Conservation (phyloP, 2,113 vertebrate species). For the Oxygymnocypris stewartii region DNA sequence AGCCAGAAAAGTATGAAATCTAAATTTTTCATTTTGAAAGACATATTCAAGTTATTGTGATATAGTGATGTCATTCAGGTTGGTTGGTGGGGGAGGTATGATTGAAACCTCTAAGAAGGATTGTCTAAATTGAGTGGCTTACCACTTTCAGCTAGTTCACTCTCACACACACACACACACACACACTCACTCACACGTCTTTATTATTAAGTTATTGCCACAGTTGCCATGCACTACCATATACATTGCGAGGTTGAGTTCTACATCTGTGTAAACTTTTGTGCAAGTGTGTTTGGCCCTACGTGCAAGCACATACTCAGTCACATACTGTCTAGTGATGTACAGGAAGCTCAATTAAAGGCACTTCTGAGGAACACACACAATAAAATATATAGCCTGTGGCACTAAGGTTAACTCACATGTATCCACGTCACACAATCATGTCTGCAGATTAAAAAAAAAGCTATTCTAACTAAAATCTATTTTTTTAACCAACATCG, state of each 20-base stretch:
- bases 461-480: slow-evolving; percentile 49
- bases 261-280: slow-evolving; percentile 56
- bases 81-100: slow-evolving; percentile 46
- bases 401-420: slow-evolving; percentile 44
- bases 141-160: not conserved
- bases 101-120: slow-evolving; percentile 61
- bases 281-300: slow-evolving; percentile 52
- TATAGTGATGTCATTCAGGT: slow-evolving; percentile 43
- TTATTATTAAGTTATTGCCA: slow-evolving; percentile 69
- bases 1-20: slow-evolving; percentile 60
- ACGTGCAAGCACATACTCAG: slow-evolving; percentile 53
- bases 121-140: slow-evolving; percentile 62
- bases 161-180: slow-evolving; percentile 37
- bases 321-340: slow-evolving; percentile 53
- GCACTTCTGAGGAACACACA: slow-evolving; percentile 69
- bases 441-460: slow-evolving; percentile 47
- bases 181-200: slow-evolving; percentile 41
- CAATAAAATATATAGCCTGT: slow-evolving; percentile 44
- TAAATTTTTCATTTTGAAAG: slow-evolving; percentile 4
- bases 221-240: slow-evolving; percentile 63
- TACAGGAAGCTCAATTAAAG: slow-evolving; percentile 66
- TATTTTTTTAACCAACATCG: slow-evolving; percentile 20
- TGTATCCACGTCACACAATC: slow-evolving; percentile 54
- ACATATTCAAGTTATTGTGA: slow-evolving; percentile 60
- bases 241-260: slow-evolving; percentile 53